Conservation (phyloP, 2,113 vertebrate species). For the Girardinichthys multiradiatus region DNA sequence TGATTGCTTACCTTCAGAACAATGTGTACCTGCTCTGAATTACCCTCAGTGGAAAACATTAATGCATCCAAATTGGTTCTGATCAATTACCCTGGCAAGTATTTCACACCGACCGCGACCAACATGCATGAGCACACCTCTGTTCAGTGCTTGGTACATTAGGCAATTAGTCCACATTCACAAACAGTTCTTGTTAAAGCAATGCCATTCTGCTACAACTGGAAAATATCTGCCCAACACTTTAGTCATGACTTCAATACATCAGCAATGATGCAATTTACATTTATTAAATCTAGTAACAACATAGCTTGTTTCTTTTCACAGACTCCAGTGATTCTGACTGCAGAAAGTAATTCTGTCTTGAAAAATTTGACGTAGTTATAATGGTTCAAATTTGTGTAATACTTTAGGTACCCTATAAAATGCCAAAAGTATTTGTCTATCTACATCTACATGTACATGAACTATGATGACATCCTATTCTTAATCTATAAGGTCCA, state of each 20-base stretch:
- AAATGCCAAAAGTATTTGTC: too few relatives aligned
- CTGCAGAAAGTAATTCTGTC: too few relatives aligned
- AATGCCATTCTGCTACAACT: not conserved
- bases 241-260: not conserved
- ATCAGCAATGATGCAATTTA: not conserved
- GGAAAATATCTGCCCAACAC: not conserved
- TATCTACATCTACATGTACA: too few relatives aligned
- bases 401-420: too few relatives aligned
- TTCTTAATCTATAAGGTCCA: too few relatives aligned
- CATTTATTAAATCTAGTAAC: too few relatives aligned
- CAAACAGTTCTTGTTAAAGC: slow-evolving; percentile 33
- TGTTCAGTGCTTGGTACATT: slow-evolving; percentile 50
- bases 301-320: too few relatives aligned
- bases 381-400: too few relatives aligned
- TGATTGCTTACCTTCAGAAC: slow-evolving; percentile 61
- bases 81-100: slow-evolving; percentile 65
- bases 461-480: too few relatives aligned
- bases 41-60: slow-evolving; percentile 56
- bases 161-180: slow-evolving; percentile 56
- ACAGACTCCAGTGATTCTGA: too few relatives aligned
- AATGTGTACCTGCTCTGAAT: slow-evolving; percentile 58
- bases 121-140: slow-evolving; percentile 51
- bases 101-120: slow-evolving; percentile 57
- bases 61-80: slow-evolving; percentile 65
- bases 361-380: too few relatives aligned